These are phyloP conservation scores for Scaptomyza cyrtandrae DNA, from an alignment of 2,888 invertebrate genomes.

Conservation along the genomic window DNA sequence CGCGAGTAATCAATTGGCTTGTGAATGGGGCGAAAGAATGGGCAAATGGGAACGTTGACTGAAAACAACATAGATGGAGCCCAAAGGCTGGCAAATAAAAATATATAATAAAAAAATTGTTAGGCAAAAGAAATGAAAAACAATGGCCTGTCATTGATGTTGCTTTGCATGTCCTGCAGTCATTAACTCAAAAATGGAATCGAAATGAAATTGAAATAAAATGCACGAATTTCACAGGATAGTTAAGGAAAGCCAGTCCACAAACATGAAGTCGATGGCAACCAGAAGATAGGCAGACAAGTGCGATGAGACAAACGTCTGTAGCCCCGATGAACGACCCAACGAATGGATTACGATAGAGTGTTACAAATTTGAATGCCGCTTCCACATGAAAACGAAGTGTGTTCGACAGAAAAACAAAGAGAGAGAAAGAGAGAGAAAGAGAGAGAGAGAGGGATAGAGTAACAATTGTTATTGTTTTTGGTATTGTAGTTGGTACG, in stretches of 20 bases:
- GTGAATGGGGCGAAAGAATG: not conserved
- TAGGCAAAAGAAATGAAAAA: not conserved
- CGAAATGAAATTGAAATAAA: slow-evolving; percentile 82
- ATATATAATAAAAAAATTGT: not conserved
- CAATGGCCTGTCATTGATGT: slow-evolving; percentile 39
- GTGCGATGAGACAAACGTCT: slow-evolving; percentile 41
- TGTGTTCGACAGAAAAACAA: not conserved
- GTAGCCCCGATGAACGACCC: slow-evolving; percentile 44
- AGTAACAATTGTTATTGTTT: slow-evolving; percentile 32
- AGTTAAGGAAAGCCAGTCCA: slow-evolving; percentile 17
- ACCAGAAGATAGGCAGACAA: slow-evolving; percentile 30
- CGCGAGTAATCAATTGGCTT: slow-evolving; percentile 55
- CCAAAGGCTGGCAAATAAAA: slow-evolving; percentile 10
- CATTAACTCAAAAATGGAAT: slow-evolving; percentile 79
- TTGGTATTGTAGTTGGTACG: slow-evolving; percentile 47
- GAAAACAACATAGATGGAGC: slow-evolving; percentile 42
- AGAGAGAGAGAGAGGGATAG: not conserved
- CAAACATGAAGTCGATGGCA: slow-evolving; percentile 21
- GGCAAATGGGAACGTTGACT: slow-evolving; percentile 25
- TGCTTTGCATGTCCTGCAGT: slow-evolving; percentile 81
- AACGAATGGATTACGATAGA: slow-evolving; percentile 60
- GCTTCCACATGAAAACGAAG: slow-evolving; percentile 42
- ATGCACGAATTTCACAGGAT: slow-evolving; percentile 63
- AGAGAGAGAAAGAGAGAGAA: not conserved
- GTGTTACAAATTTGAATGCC: slow-evolving; percentile 68